Evolutionary conservation across 2,797 vertebrate species (phyloP).

Genomic region (Aulostomus chinensis): DNA sequence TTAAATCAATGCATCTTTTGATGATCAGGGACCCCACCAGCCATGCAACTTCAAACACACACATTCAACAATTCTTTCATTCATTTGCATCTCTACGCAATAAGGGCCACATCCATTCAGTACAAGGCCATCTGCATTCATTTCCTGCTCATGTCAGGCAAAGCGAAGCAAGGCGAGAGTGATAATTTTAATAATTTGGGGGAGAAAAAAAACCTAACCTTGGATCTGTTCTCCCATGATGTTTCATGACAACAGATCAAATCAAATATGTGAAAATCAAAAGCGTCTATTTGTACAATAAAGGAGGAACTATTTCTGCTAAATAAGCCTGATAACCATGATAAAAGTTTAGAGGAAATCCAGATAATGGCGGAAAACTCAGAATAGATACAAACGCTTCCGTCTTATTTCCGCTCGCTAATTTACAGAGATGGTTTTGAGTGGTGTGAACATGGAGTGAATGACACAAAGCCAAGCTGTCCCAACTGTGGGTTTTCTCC

Average conservation of each 20-base stretch:
- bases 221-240: not conserved
- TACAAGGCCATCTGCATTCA: conserved; percentile 32
- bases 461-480: conserved; percentile 34
- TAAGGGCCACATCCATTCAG: conserved; percentile 28
- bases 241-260: conserved; percentile 25
- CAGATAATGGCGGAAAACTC: conserved; percentile 13
- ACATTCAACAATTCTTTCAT: conserved; percentile 45
- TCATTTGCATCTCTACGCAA: conserved; percentile 64
- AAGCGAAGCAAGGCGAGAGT: conserved; percentile 10
- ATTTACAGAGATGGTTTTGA: conserved; percentile 10
- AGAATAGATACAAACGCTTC: conserved; percentile 25
- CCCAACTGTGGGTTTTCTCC: conserved; percentile 24
- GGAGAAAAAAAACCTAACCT: conserved; percentile 5
- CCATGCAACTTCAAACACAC: conserved; percentile 63
- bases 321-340: conserved; percentile 6
- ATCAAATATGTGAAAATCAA: conserved; percentile 36
- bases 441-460: conserved; percentile 35
- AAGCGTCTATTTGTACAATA: conserved; percentile 9
- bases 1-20: conserved; percentile 69
- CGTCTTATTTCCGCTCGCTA: conserved; percentile 30
- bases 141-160: conserved; percentile 17
- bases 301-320: not conserved
- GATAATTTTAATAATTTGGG: conserved; percentile 37
- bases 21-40: conserved; percentile 63
- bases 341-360: conserved; percentile 21